Evolutionary conservation across 37 sponge, comb jelly and placozoan genomes (phyloP).

Genomic region (Agelas oroides): DNA sequence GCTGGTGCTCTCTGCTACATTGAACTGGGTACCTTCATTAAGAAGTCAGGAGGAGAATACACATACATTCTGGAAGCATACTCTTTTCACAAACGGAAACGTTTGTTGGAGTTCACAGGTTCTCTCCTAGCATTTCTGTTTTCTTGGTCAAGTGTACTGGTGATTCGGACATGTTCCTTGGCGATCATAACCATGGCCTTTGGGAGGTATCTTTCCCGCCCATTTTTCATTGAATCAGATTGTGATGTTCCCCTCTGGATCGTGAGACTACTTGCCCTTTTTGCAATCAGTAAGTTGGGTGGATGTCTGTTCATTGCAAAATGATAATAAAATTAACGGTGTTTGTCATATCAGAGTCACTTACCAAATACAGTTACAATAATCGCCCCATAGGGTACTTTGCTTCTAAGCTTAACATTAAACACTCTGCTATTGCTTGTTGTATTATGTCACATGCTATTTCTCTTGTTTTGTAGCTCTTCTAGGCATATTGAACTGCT

Average conservation of each 20-base stretch:
- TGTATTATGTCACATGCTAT: too few relatives aligned
- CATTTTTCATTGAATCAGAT: slow-evolving; percentile 39
- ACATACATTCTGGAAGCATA: slow-evolving; percentile 65
- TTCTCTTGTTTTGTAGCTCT: slow-evolving; percentile 11
- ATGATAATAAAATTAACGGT: too few relatives aligned
- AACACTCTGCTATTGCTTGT: too few relatives aligned
- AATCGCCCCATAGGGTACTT: too few relatives aligned
- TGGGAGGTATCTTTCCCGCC: slow-evolving; percentile 49
- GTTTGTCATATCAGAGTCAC: too few relatives aligned
- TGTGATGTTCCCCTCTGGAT: slow-evolving; percentile 22
- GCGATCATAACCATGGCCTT: slow-evolving; percentile 50
- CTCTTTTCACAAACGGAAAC: slow-evolving; percentile 55
- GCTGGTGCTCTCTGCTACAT: slow-evolving; percentile 73
- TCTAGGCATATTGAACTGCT: slow-evolving; percentile 45
- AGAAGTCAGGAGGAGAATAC: slow-evolving; percentile 72
- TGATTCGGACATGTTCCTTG: slow-evolving; percentile 33
- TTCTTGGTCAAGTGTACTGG: slow-evolving; percentile 46
- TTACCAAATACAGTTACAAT: too few relatives aligned
- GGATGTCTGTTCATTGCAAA: too few relatives aligned
- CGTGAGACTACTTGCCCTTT: slow-evolving; percentile 26
- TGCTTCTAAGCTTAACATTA: too few relatives aligned
- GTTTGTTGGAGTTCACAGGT: slow-evolving; percentile 32
- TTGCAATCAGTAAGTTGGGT: slow-evolving; percentile 35
- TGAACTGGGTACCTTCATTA: slow-evolving; percentile 70
- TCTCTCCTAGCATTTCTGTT: slow-evolving; percentile 59